Conservation (phyloP, 2,113 vertebrate species). For the Callaeas wilsoni region DNA sequence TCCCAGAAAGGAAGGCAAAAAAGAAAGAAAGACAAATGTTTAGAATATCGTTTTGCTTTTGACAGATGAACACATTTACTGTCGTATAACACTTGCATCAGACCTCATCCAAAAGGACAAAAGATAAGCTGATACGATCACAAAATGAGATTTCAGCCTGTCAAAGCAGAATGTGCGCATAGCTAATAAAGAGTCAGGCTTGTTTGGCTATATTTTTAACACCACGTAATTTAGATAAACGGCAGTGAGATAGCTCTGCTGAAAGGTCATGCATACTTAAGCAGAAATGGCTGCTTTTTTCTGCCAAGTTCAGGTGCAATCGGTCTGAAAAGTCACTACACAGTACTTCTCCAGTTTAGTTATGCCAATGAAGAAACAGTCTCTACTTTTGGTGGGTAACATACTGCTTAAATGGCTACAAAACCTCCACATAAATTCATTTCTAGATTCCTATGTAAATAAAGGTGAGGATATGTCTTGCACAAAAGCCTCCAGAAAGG, state of each 20-base stretch:
- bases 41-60: neutral
- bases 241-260: neutral
- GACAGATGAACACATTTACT: neutral
- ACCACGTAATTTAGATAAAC: slow-evolving; percentile 23
- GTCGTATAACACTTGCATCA: neutral
- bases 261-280: neutral
- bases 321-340: neutral
- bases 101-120: neutral
- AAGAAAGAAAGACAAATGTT: neutral
- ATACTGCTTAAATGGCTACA: neutral
- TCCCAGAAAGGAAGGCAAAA: slow-evolving; percentile 32
- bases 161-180: neutral
- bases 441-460: neutral
- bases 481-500: neutral
- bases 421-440: accelerated
- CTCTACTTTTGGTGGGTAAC: neutral
- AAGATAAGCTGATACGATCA: neutral
- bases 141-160: neutral
- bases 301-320: neutral
- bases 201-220: slow-evolving; percentile 18
- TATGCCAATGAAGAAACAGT: neutral
- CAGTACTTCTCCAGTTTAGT: neutral
- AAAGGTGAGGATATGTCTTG: neutral
- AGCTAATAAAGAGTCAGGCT: neutral
- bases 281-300: neutral